These are phyloP conservation scores for Liolophura sinensis DNA, from an alignment of 1,140 invertebrate species.

Conservation along the genomic window DNA sequence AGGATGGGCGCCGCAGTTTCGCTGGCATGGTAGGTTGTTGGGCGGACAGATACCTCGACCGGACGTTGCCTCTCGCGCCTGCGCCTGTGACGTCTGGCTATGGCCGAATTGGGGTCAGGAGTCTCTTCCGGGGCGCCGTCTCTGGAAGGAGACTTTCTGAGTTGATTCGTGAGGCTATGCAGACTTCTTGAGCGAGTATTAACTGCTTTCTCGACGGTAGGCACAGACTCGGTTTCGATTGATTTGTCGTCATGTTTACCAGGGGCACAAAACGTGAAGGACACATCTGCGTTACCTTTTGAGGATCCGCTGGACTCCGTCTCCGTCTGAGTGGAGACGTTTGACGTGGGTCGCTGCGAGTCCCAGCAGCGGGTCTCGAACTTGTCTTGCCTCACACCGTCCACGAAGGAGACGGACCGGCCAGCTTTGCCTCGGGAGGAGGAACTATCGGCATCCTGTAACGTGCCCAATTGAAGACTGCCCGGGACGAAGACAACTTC, in stretches of 20 bases:
- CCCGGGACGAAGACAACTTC: constrained; percentile 51
- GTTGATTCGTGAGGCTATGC: constrained; percentile 8
- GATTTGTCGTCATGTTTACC: constrained; percentile 33
- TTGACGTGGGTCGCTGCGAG: constrained; percentile 8
- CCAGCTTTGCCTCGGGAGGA: constrained; percentile 12
- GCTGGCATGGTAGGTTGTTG: constrained; percentile 28
- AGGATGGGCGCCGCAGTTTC: constrained; percentile 24
- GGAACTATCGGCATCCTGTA: constrained; percentile 46
- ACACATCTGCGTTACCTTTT: constrained; percentile 5
- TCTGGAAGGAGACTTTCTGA: not conserved
- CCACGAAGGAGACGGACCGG: not conserved
- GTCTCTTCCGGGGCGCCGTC: constrained; percentile 4
- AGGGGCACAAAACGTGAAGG: not conserved
- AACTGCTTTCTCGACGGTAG: constrained; percentile 46
- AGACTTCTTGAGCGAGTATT: constrained; percentile 49
- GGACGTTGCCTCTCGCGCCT: constrained; percentile 29
- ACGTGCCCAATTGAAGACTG: constrained; percentile 45
- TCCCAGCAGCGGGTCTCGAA: not conserved
- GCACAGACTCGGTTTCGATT: constrained; percentile 43
- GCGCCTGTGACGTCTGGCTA: constrained; percentile 30
- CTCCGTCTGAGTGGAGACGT: constrained; percentile 19
- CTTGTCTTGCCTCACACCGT: not conserved
- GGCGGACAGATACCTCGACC: constrained; percentile 37
- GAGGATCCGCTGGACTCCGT: not conserved
- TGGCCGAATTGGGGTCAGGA: not conserved